phyloP scores from a whole-genome alignment of 1,140 invertebrate genomes.

The Macrobrachium nipponense region DNA sequence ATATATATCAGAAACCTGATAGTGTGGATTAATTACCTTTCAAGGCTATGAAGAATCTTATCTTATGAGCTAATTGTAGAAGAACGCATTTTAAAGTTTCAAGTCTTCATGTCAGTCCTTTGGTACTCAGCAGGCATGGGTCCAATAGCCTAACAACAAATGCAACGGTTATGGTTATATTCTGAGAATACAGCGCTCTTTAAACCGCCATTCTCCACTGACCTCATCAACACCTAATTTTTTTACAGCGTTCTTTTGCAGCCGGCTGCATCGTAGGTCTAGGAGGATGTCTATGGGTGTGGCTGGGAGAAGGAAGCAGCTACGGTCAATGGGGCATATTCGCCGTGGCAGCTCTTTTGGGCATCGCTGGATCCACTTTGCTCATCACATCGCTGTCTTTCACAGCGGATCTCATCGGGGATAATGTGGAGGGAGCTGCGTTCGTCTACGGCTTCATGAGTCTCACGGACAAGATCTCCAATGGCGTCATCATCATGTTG shows the following conservation, averaged over 20 bases:
- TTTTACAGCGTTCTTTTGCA: background rate
- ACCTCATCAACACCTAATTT: too few relatives aligned
- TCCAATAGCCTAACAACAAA: too few relatives aligned
- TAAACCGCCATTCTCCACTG: too few relatives aligned
- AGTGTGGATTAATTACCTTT: too few relatives aligned
- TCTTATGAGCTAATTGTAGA: too few relatives aligned
- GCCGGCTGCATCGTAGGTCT: slow-evolving; percentile 76
- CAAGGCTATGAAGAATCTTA: too few relatives aligned
- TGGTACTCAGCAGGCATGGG: too few relatives aligned
- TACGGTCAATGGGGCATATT: slow-evolving; percentile 80
- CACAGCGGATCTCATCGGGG: slow-evolving; percentile 90
- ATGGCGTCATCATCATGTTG: slow-evolving; percentile 84
- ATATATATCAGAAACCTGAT: too few relatives aligned
- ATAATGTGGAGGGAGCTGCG: slow-evolving; percentile 85
- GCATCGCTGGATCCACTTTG: slow-evolving; percentile 85
- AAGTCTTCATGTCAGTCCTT: too few relatives aligned
- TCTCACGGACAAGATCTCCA: slow-evolving; percentile 91
- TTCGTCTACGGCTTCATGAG: slow-evolving; percentile 98
- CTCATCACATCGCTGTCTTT: slow-evolving; percentile 89
- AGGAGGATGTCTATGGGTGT: slow-evolving; percentile 77
- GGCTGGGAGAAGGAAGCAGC: slow-evolving; percentile 72
- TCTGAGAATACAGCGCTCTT: too few relatives aligned
- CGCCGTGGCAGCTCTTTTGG: slow-evolving; percentile 80
- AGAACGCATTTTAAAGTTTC: too few relatives aligned
- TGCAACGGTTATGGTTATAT: too few relatives aligned